Conservation (phyloP, 2,113 vertebrate species). For the Xenopus laevis region DNA sequence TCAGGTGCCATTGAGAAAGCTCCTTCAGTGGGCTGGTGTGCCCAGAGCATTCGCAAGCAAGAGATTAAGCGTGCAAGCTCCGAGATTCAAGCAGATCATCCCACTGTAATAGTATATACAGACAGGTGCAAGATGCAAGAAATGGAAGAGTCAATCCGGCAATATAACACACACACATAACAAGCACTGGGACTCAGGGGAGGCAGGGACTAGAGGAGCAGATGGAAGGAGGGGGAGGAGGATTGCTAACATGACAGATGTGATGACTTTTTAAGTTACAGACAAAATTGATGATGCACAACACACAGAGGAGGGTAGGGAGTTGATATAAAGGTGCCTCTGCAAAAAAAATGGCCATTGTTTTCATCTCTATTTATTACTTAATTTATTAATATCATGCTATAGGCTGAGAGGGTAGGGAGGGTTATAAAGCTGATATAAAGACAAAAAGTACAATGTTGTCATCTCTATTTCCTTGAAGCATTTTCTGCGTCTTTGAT, state of each 20-base stretch:
- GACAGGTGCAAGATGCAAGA: slow-evolving; percentile 47
- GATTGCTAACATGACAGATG: slow-evolving; percentile 53
- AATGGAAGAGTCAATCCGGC: slow-evolving; percentile 59
- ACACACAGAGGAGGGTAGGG: slow-evolving; percentile 10
- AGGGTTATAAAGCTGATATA: too few species aligned
- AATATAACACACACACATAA: slow-evolving; percentile 27
- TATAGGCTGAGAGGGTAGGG: too few species aligned
- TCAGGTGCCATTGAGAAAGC: slow-evolving; percentile 39
- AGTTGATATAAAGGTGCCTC: slow-evolving; percentile 36
- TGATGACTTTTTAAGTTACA: slow-evolving; percentile 53
- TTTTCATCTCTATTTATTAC: too few species aligned
- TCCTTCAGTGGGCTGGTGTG: slow-evolving; percentile 55
- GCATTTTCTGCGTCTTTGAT: too few species aligned
- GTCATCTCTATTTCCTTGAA: too few species aligned
- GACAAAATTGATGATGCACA: slow-evolving; percentile 49
- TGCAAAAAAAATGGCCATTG: too few species aligned
- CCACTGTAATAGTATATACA: slow-evolving; percentile 48
- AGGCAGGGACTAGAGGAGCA: slow-evolving; percentile 39
- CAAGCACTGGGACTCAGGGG: slow-evolving; percentile 22
- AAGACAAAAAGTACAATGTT: too few species aligned
- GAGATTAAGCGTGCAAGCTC: slow-evolving; percentile 76
- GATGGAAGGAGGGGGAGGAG: slow-evolving; percentile 57
- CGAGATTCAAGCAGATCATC: slow-evolving; percentile 69
- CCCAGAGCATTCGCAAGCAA: slow-evolving; percentile 62
- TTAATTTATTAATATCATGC: too few species aligned